Evolutionary conservation across 2,797 vertebrate species (phyloP).

Genomic region (Danio albolineatus): DNA sequence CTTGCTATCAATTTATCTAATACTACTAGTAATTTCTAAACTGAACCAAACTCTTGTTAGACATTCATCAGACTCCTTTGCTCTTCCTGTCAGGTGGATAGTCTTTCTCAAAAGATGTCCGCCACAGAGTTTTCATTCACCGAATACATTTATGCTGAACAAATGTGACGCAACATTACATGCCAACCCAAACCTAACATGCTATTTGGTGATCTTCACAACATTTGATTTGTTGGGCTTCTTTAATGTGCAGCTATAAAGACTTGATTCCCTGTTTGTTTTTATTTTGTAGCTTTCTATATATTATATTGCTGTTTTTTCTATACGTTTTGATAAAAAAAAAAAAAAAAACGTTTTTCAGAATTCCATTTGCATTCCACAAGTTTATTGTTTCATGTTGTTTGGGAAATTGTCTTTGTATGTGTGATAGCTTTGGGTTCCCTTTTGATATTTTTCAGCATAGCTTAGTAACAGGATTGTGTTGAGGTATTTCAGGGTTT

Average conservation of each 20-base stretch:
- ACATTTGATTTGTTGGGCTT: neutral
- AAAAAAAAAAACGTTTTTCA: slow-evolving; percentile 36
- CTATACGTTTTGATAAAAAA: slow-evolving; percentile 12
- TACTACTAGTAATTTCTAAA: slow-evolving; percentile 73
- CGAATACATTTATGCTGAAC: slow-evolving; percentile 28
- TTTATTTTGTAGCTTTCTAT: neutral
- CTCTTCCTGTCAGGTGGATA: slow-evolving; percentile 53
- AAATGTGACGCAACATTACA: slow-evolving; percentile 30
- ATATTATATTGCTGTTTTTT: slow-evolving; percentile 7
- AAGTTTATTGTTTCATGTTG: slow-evolving; percentile 40
- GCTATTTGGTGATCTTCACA: neutral
- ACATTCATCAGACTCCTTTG: slow-evolving; percentile 47
- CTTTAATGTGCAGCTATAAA: slow-evolving; percentile 12
- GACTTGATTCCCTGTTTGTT: slow-evolving; percentile 14
- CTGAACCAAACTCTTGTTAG: slow-evolving; percentile 67
- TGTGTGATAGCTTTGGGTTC: slow-evolving; percentile 20
- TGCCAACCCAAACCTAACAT: slow-evolving; percentile 8
- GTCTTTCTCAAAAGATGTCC: slow-evolving; percentile 50
- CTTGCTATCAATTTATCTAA: slow-evolving; percentile 82
- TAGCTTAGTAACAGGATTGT: slow-evolving; percentile 24
- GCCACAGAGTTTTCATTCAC: slow-evolving; percentile 20
- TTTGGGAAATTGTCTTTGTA: slow-evolving; percentile 20
- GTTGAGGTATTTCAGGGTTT: slow-evolving; percentile 42
- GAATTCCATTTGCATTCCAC: slow-evolving; percentile 22
- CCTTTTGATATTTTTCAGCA: neutral